Conservation (phyloP, 1,140 invertebrate species). For the Drosophila varians region DNA sequence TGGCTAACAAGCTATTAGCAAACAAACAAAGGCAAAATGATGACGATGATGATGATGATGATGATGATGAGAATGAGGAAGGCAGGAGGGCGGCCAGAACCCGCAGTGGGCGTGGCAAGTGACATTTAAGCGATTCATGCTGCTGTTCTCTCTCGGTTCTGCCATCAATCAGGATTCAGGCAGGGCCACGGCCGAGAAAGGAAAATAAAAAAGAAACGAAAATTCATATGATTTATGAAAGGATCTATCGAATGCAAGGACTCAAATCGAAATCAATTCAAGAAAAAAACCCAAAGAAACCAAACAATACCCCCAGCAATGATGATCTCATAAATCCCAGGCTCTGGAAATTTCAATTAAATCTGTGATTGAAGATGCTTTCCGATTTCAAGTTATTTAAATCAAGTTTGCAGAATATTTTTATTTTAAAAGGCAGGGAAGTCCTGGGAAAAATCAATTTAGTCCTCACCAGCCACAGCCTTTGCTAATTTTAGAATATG, state of each 20-base stretch:
- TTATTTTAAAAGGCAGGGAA: background rate
- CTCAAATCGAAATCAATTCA: slow-evolving; percentile 11
- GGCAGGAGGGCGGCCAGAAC: background rate
- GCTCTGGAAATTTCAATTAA: background rate
- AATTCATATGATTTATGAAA: slow-evolving; percentile 35
- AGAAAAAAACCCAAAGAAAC: background rate
- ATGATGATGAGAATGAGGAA: too few species aligned
- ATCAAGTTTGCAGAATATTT: too few species aligned
- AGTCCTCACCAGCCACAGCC: background rate
- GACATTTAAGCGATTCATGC: slow-evolving; percentile 56
- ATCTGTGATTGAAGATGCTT: background rate
- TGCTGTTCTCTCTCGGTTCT: slow-evolving; percentile 1
- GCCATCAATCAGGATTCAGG: slow-evolving; percentile 50
- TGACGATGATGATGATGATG: slow-evolving; percentile 31
- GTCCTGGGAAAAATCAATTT: background rate
- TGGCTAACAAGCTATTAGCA: slow-evolving; percentile 80
- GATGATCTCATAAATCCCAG: slow-evolving; percentile 30
- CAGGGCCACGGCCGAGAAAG: background rate
- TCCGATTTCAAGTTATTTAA: too few species aligned
- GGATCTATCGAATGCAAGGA: slow-evolving; percentile 17
- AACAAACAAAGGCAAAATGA: slow-evolving; percentile 67
- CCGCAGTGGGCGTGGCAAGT: slow-evolving; percentile 19
- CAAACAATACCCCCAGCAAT: background rate
- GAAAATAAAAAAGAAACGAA: background rate
- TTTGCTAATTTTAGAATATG: background rate